These are phyloP conservation scores for Rhodophaea formosa DNA, from an alignment of 2,888 invertebrate genomes.

Conservation along the genomic window DNA sequence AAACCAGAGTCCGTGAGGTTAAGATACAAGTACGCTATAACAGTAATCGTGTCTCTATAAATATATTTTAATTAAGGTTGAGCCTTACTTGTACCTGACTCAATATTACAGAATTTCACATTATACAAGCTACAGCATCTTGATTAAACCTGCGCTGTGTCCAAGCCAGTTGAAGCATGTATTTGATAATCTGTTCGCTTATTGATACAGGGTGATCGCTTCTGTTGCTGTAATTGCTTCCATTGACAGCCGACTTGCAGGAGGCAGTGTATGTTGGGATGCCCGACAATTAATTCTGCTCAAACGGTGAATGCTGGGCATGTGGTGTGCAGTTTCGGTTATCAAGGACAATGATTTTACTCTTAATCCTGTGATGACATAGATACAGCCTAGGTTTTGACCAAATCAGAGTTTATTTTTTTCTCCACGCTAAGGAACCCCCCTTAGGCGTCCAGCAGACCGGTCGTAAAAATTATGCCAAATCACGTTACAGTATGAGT, in stretches of 20 bases:
- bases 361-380: no score
- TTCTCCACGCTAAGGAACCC: no score
- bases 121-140: not conserved
- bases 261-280: slow-evolving; percentile 51
- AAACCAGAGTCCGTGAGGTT: no score
- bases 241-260: slow-evolving; percentile 63
- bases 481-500: no score
- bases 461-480: no score
- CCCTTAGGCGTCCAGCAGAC: no score
- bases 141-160: slow-evolving; percentile 7
- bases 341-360: no score
- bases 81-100: no score
- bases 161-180: slow-evolving; percentile 20
- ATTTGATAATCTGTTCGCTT: slow-evolving; percentile 45
- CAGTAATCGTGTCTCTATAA: not conserved
- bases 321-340: not conserved
- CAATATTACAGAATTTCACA: not conserved
- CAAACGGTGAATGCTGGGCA: slow-evolving; percentile 53
- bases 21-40: no score
- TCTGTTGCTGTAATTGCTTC: slow-evolving; percentile 67
- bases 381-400: no score
- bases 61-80: not conserved
- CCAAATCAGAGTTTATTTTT: no score
- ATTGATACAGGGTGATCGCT: slow-evolving; percentile 39
- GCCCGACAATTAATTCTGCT: slow-evolving; percentile 70